These are phyloP conservation scores for Podocnemis expansa DNA, from an alignment of 2,113 vertebrate species.

Conservation along the genomic window DNA sequence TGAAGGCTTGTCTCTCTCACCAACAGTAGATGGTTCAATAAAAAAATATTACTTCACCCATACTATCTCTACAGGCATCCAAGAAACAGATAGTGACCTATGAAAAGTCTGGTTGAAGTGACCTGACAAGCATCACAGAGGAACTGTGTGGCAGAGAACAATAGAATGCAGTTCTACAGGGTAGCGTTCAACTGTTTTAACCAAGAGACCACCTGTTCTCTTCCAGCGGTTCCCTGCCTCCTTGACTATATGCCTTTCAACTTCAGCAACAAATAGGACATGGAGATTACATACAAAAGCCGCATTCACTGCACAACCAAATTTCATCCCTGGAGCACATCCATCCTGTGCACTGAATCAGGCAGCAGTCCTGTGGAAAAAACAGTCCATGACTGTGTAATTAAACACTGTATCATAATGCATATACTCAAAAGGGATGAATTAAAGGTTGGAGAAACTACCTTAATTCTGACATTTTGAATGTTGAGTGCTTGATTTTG, in stretches of 20 bases:
- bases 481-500: background rate
- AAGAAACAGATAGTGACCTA: background rate
- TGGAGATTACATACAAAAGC: background rate
- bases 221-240: background rate
- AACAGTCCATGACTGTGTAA: background rate
- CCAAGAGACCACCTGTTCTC: background rate
- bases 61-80: background rate
- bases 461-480: background rate
- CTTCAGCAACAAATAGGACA: conserved; percentile 23
- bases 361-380: background rate
- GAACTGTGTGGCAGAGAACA: background rate
- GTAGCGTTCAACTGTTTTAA: background rate
- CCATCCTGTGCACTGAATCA: background rate
- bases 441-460: background rate
- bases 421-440: background rate
- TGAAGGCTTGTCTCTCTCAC: background rate
- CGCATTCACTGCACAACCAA: background rate
- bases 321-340: background rate
- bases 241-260: background rate
- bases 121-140: background rate
- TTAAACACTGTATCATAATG: background rate
- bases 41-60: background rate
- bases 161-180: background rate
- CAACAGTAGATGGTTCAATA: background rate
- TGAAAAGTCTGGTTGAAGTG: background rate